Evolutionary conservation across 2,888 invertebrate genomes (phyloP).

Genomic region (Ophioninae sp.): DNA sequence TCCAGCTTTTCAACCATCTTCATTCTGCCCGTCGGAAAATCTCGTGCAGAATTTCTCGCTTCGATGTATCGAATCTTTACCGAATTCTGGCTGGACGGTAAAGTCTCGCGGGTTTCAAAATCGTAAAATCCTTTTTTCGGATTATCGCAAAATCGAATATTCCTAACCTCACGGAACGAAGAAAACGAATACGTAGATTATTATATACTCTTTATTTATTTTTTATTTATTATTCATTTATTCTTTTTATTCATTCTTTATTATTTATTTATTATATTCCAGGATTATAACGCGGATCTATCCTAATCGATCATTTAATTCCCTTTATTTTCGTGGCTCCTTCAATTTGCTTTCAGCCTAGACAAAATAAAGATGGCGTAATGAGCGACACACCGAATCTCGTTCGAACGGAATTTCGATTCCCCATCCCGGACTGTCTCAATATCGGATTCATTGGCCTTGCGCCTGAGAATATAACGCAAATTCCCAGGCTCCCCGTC

Average conservation of each 20-base stretch:
- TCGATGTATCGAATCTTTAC: background rate
- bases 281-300: background rate
- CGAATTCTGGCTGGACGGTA: background rate
- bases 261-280: background rate
- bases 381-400: background rate
- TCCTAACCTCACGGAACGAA: background rate
- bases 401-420: background rate
- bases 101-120: background rate
- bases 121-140: background rate
- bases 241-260: background rate
- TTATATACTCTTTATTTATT: no score
- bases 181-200: background rate
- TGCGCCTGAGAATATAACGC: slow-evolving; percentile 1
- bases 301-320: background rate
- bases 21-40: slow-evolving; percentile 20
- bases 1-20: background rate
- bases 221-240: no score
- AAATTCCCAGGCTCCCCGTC: slow-evolving; percentile 8
- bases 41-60: background rate
- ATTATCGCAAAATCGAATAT: background rate
- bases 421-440: background rate
- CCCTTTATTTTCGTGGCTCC: background rate
- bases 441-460: slow-evolving; percentile 18
- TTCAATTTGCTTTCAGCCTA: background rate
- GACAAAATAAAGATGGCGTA: background rate